Percentiles rank a stretch among this genome's conserved stretches.
Conservation (phyloP, 2,888 invertebrate species). For the Deroplatys truncata region DNA sequence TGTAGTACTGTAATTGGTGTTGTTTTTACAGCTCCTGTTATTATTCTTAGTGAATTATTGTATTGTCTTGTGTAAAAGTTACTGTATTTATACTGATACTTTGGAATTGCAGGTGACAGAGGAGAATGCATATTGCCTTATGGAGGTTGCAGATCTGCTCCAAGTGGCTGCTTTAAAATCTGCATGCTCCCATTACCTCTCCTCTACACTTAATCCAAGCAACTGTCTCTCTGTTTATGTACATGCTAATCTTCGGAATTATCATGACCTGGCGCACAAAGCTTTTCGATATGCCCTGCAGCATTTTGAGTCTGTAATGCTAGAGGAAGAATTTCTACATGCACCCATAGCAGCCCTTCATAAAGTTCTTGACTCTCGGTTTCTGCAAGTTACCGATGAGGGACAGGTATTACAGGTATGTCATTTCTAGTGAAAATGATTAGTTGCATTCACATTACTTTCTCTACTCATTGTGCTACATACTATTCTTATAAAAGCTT, state of each 20-base stretch:
- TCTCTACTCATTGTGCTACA: neutral
- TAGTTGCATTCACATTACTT: neutral
- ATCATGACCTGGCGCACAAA: slow-evolving; percentile 36
- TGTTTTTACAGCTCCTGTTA: no score
- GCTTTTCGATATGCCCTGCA: slow-evolving; percentile 36
- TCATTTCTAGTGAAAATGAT: neutral
- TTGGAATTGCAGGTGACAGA: slow-evolving; percentile 35
- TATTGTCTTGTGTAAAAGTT: neutral
- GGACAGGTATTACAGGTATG: slow-evolving; percentile 36
- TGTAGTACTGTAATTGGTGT: no score
- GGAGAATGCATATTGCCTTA: slow-evolving; percentile 36
- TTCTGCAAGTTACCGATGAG: slow-evolving; percentile 36
- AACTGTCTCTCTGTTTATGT: slow-evolving; percentile 37
- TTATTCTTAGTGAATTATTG: no score
- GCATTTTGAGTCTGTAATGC: slow-evolving; percentile 37
- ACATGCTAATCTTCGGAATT: slow-evolving; percentile 34
- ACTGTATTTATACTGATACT: neutral
- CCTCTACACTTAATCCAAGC: slow-evolving; percentile 34
- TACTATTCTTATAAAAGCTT: neutral
- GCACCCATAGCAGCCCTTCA: slow-evolving; percentile 34
- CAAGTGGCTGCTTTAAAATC: slow-evolving; percentile 37
- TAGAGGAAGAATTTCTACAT: slow-evolving; percentile 37
- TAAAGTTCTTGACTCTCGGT: slow-evolving; percentile 35
- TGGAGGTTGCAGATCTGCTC: slow-evolving; percentile 38
- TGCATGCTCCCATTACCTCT: slow-evolving; percentile 37